Conservation (phyloP, 1,140 invertebrate genomes). For the Halictus rubicundus region DNA sequence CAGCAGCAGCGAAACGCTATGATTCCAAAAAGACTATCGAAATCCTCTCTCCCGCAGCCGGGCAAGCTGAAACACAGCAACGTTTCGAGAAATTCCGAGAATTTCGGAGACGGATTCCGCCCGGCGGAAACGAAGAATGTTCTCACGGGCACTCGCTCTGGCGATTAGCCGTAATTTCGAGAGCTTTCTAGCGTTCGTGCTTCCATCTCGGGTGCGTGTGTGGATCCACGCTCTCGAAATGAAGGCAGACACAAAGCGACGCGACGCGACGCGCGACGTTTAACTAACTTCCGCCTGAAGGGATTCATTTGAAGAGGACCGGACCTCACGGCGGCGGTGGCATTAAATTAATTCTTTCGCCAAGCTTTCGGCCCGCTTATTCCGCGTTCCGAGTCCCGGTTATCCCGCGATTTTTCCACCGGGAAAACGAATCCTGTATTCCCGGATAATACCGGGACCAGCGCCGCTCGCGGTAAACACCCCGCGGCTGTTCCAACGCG, state of each 20-base stretch:
- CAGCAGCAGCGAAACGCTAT: too few species aligned
- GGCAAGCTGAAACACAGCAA: not conserved
- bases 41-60: too few species aligned
- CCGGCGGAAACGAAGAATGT: not conserved
- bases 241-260: not conserved
- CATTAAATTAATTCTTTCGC: conserved; percentile 7
- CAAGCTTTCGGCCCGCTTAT: not conserved
- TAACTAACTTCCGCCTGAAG: not conserved
- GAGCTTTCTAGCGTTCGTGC: not conserved
- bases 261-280: not conserved
- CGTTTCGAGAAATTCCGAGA: not conserved
- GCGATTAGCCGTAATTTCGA: not conserved
- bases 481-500: not conserved
- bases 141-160: not conserved
- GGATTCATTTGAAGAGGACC: not conserved
- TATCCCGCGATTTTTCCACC: not conserved
- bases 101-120: not conserved
- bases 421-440: not conserved
- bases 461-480: not conserved
- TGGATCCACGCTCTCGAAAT: not conserved
- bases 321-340: not conserved
- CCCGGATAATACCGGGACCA: not conserved
- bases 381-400: not conserved
- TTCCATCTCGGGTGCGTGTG: too few species aligned
- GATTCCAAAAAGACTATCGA: too few species aligned